Evolutionary conservation across 2,888 invertebrate species (phyloP).

Genomic region (Drosophila mayaguana): DNA sequence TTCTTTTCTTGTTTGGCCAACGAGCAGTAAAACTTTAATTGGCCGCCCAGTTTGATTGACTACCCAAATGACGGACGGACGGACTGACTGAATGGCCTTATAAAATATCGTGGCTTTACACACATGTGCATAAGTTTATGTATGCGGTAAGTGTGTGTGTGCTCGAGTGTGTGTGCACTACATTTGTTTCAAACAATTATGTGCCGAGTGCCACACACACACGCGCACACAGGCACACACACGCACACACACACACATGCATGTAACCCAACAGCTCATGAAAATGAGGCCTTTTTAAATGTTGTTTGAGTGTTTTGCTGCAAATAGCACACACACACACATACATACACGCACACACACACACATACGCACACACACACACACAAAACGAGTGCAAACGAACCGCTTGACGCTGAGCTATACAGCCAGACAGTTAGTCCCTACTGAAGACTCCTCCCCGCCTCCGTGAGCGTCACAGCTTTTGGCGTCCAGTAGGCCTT

Average conservation of each 20-base stretch:
- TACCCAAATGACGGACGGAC: conserved; percentile 72
- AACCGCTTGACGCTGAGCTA: conserved; percentile 32
- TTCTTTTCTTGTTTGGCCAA: conserved; percentile 44
- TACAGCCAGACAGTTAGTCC: conserved; percentile 53
- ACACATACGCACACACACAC: conserved; percentile 28
- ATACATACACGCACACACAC: conserved; percentile 26
- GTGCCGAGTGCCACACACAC: conserved; percentile 62
- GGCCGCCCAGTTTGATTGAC: conserved; percentile 72
- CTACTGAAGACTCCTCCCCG: not conserved
- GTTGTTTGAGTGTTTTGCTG: conserved; percentile 75
- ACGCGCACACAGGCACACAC: conserved; percentile 9
- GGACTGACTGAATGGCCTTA: conserved; percentile 75
- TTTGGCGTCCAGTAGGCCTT: conserved; percentile 41
- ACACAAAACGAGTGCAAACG: conserved; percentile 60
- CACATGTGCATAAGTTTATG: conserved; percentile 15
- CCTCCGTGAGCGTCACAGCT: conserved; percentile 5
- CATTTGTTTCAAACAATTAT: conserved; percentile 76
- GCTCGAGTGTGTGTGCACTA: conserved; percentile 60
- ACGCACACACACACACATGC: not conserved
- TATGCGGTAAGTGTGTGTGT: conserved; percentile 26
- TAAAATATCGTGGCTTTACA: conserved; percentile 55
- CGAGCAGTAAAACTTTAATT: conserved; percentile 74
- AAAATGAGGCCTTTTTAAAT: conserved; percentile 77
- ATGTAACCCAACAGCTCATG: conserved; percentile 54
- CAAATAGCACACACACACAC: conserved; percentile 55